phyloP scores from a whole-genome alignment of 2,888 invertebrate genomes.

The Cylloceria caligata region DNA sequence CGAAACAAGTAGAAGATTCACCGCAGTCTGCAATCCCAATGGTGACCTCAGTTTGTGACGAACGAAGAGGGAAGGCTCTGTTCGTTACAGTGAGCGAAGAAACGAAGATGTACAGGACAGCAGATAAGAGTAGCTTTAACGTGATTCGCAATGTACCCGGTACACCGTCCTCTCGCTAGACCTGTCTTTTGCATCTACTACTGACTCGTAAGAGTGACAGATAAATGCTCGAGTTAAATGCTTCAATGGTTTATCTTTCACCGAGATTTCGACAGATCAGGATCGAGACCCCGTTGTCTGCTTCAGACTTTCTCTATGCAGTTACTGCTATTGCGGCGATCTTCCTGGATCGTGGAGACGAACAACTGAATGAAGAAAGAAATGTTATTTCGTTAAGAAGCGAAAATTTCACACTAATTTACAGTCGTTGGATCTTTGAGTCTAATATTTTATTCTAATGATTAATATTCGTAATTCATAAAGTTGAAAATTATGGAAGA shows the following conservation, averaged over 20 bases:
- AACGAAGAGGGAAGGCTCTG: slow-evolving; percentile 3
- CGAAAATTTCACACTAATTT: neutral
- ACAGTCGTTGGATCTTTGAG: too few relatives aligned
- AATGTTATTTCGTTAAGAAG: neutral
- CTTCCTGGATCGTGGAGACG: slow-evolving; percentile 32
- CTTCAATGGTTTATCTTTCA: slow-evolving; percentile 31
- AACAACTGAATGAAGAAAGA: neutral
- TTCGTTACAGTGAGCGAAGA: slow-evolving; percentile 3
- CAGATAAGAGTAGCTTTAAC: slow-evolving; percentile 13
- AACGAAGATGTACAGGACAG: neutral
- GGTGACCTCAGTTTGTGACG: slow-evolving; percentile 9
- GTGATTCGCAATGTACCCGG: slow-evolving; percentile 16
- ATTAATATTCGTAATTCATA: too few relatives aligned
- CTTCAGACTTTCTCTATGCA: slow-evolving; percentile 29
- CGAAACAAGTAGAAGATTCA: neutral
- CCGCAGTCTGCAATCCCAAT: slow-evolving; percentile 9
- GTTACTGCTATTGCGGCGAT: slow-evolving; percentile 8
- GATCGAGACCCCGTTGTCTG: slow-evolving; percentile 28
- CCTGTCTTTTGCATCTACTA: neutral
- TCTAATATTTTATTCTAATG: too few relatives aligned
- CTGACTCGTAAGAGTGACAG: slow-evolving; percentile 5
- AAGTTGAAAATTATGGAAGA: too few relatives aligned
- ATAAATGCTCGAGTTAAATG: slow-evolving; percentile 39
- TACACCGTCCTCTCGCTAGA: neutral
- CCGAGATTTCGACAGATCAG: slow-evolving; percentile 38